Percentiles rank a stretch among this genome's conserved stretches.
Conservation (phyloP, 2,797 vertebrate genomes). For the Phoxinus dragarum region DNA sequence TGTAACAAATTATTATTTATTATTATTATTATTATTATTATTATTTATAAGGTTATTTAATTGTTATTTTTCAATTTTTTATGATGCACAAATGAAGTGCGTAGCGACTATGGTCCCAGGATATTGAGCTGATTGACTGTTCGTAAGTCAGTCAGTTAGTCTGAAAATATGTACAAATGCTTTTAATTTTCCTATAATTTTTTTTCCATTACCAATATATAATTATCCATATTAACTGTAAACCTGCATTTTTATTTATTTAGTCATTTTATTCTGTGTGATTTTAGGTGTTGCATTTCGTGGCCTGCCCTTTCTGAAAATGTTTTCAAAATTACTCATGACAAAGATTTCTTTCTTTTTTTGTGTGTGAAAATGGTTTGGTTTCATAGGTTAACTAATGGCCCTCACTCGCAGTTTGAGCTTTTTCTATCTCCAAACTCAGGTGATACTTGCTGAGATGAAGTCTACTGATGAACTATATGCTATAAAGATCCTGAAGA, state of each 20-base stretch:
- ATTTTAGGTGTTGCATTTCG: background rate
- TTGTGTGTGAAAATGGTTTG: background rate
- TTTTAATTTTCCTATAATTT: background rate
- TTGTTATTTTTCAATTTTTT: background rate
- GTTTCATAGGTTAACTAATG: background rate
- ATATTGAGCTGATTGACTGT: background rate
- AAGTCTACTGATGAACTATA: slow-evolving; percentile 88
- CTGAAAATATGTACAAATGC: background rate
- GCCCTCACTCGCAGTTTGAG: background rate
- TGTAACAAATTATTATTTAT: no score
- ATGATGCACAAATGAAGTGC: background rate
- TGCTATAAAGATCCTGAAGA: slow-evolving; percentile 97
- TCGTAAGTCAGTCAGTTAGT: background rate
- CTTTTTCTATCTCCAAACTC: slow-evolving; percentile 13
- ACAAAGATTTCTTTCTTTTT: no score
- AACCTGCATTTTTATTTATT: background rate
- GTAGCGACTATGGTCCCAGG: background rate
- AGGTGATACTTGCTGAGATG: slow-evolving; percentile 96
- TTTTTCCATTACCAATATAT: background rate
- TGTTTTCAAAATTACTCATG: background rate
- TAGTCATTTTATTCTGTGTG: background rate
- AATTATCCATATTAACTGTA: background rate
- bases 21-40: no score
- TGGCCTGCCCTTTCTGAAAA: background rate
- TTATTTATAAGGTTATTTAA: background rate